These are phyloP conservation scores for Poeciliopsis paucimaculata DNA, from an alignment of 2,797 vertebrate genomes.

Conservation along the genomic window DNA sequence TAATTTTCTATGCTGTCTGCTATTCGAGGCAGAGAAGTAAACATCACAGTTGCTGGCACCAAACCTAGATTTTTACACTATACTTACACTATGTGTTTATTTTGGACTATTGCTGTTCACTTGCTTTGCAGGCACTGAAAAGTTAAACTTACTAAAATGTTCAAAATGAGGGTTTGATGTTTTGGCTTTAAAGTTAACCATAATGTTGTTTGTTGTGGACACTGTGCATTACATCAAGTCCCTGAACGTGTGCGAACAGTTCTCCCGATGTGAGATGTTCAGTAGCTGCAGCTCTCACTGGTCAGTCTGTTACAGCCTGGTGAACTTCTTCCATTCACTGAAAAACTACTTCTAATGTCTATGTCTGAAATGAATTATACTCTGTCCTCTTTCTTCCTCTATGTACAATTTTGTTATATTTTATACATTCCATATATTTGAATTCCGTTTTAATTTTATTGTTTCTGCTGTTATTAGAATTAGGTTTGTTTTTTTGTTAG, in stretches of 20 bases:
- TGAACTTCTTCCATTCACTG: constrained; percentile 3
- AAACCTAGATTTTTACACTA: neutral
- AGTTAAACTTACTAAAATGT: constrained; percentile 4
- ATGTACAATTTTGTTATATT: constrained; percentile 60
- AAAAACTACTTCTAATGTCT: constrained; percentile 7
- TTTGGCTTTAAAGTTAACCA: constrained; percentile 5
- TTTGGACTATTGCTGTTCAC: neutral
- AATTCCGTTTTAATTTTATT: constrained; percentile 46
- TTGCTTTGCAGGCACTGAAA: neutral
- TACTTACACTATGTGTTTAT: neutral
- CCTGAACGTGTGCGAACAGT: constrained; percentile 2
- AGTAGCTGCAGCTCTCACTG: constrained; percentile 20
- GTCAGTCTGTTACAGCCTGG: neutral
- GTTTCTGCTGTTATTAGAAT: constrained; percentile 43
- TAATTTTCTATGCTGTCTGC: neutral
- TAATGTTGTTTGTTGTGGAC: constrained; percentile 14
- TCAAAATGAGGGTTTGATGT: neutral
- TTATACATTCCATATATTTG: constrained; percentile 61
- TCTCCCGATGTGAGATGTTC: constrained; percentile 36
- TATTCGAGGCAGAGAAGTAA: neutral
- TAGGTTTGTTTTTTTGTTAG: constrained; percentile 25
- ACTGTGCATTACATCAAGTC: neutral
- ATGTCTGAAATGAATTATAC: constrained; percentile 31
- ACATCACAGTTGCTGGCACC: neutral
- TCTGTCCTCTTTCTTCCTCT: constrained; percentile 42